Conservation (phyloP, 2,888 invertebrate genomes). For the Volucella inanis region DNA sequence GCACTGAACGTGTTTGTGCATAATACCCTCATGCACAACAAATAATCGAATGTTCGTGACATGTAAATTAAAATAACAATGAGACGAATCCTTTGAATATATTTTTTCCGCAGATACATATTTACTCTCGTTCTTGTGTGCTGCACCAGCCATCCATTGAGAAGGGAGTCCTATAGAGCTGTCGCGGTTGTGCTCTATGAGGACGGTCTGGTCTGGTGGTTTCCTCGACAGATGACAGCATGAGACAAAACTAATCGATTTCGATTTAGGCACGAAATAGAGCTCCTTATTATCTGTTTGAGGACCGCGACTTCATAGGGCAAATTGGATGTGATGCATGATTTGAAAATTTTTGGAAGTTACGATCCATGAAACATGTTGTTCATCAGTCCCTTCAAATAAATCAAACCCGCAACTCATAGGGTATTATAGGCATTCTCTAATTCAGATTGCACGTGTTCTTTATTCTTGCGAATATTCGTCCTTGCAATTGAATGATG, state of each 20-base stretch:
- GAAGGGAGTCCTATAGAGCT: constrained; percentile 1
- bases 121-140: constrained; percentile 1
- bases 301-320: neutral
- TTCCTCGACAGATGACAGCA: constrained; percentile 1
- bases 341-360: neutral
- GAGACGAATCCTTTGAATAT: constrained; percentile 62
- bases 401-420: no score
- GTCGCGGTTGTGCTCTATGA: neutral
- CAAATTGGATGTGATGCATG: neutral
- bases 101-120: constrained; percentile 12
- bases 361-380: no score
- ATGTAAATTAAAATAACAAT: constrained; percentile 74
- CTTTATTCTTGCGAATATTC: no score
- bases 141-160: constrained; percentile 3
- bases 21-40: constrained; percentile 53
- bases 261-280: neutral
- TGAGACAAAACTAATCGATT: constrained; percentile 35
- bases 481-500: neutral
- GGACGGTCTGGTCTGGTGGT: neutral
- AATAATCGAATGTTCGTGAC: constrained; percentile 68
- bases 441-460: no score
- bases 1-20: constrained; percentile 56
- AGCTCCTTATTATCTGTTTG: neutral
- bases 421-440: no score
- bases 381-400: no score